phyloP scores from a whole-genome alignment of 2,888 invertebrate genomes.

The Ephialtes manifestator region DNA sequence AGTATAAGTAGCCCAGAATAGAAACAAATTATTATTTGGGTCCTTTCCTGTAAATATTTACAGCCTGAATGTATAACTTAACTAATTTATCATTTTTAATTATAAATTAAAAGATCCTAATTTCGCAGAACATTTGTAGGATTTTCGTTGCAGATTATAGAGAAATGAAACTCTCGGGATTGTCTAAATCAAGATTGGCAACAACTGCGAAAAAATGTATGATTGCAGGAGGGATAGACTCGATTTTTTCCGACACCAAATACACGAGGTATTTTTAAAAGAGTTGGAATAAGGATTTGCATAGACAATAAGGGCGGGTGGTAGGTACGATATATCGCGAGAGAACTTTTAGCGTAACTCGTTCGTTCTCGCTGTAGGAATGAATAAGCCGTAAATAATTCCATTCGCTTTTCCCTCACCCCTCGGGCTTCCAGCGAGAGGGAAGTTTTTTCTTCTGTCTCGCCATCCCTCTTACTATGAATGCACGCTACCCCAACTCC shows the following conservation, averaged over 20 bases:
- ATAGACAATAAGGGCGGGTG: constrained; percentile 78
- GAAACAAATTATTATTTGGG: too few species aligned
- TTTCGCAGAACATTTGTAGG: constrained; percentile 13
- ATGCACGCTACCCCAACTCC: constrained; percentile 7
- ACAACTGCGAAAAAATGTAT: background rate
- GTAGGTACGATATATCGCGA: constrained; percentile 77
- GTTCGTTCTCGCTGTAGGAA: constrained; percentile 68
- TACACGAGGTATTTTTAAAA: constrained; percentile 79
- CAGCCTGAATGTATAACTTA: too few species aligned
- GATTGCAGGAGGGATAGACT: constrained; percentile 7
- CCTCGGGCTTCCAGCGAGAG: constrained; percentile 18
- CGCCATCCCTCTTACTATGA: constrained; percentile 28
- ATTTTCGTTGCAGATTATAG: background rate
- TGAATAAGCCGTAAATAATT: constrained; percentile 82
- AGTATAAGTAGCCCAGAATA: too few species aligned
- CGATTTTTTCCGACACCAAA: constrained; percentile 64
- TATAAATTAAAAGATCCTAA: too few species aligned
- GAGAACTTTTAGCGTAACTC: constrained; percentile 79
- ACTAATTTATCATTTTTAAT: too few species aligned
- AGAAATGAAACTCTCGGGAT: too few species aligned
- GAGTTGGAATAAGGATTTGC: constrained; percentile 82
- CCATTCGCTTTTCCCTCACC: constrained; percentile 66
- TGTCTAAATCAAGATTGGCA: background rate
- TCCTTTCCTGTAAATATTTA: too few species aligned
- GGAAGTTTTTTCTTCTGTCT: constrained; percentile 54